phyloP scores from a whole-genome alignment of 2,888 invertebrate genomes.

The Caenorhabditis plicata region DNA sequence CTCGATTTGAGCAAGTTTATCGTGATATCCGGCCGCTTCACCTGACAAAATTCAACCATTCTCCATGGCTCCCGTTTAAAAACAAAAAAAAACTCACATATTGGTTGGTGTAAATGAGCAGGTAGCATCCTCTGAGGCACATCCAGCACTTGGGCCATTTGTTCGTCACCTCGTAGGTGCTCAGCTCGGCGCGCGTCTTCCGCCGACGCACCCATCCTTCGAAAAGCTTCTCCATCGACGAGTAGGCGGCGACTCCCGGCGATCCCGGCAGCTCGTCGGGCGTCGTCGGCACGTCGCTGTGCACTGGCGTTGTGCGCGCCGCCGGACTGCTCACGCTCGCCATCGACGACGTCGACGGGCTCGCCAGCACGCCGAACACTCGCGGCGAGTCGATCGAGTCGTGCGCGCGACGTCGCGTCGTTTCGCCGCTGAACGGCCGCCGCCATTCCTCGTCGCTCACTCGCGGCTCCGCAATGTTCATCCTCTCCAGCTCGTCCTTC shows the following conservation, averaged over 20 bases:
- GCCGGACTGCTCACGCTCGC: slow-evolving; percentile 43
- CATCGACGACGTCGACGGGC: slow-evolving; percentile 45
- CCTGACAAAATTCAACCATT: slow-evolving; percentile 17
- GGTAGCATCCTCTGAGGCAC: slow-evolving; percentile 43
- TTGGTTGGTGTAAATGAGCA: slow-evolving; percentile 53
- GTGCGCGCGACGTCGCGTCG: no score
- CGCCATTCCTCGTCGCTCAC: slow-evolving; percentile 44
- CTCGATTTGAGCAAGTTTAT: slow-evolving; percentile 48
- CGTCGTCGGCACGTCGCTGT: no score
- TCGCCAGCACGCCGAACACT: slow-evolving; percentile 28
- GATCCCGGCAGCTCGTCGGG: slow-evolving; percentile 25
- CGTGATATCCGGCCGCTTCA: slow-evolving; percentile 50
- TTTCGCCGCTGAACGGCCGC: no score
- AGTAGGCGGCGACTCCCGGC: slow-evolving; percentile 13
- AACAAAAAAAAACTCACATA: slow-evolving; percentile 26
- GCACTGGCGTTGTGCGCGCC: slow-evolving; percentile 25
- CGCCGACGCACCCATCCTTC: slow-evolving; percentile 52
- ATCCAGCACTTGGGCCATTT: slow-evolving; percentile 63
- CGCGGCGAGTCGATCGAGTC: no score
- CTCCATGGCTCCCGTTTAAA: background rate
- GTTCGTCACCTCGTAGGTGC: slow-evolving; percentile 38
- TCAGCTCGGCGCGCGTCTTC: slow-evolving; percentile 46
- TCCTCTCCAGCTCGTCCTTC: slow-evolving; percentile 26
- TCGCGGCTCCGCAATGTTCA: slow-evolving; percentile 30
- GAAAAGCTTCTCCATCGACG: slow-evolving; percentile 37